Percentiles rank a stretch among this genome's conserved stretches.
These are phyloP conservation scores for Lepidonotus clava DNA, from an alignment of 2,888 invertebrate genomes.

Conservation along the genomic window DNA sequence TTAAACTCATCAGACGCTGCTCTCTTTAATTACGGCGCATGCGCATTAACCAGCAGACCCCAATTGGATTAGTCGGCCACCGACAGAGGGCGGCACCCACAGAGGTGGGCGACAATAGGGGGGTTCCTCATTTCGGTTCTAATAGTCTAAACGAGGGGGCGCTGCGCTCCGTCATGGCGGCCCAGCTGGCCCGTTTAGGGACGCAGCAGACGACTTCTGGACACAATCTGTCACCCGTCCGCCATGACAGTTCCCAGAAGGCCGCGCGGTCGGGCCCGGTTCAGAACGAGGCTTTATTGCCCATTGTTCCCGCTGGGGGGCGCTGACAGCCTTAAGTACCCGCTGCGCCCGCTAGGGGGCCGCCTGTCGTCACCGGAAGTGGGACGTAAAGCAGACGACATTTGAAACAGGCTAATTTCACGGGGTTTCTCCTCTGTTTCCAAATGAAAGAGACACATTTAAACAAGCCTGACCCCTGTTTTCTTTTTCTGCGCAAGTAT, in stretches of 20 bases:
- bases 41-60: background rate
- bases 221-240: slow-evolving; percentile 1
- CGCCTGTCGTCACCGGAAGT: slow-evolving; percentile 30
- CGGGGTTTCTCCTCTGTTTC: background rate
- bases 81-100: background rate
- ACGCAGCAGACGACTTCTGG: background rate
- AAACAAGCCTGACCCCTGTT: too few species aligned
- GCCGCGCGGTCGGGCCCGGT: background rate
- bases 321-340: background rate
- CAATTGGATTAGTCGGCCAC: slow-evolving; percentile 44
- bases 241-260: slow-evolving; percentile 37
- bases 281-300: slow-evolving; percentile 38
- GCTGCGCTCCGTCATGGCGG: slow-evolving; percentile 5
- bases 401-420: too few species aligned
- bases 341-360: background rate
- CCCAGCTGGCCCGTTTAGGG: slow-evolving; percentile 35
- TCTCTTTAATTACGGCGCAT: slow-evolving; percentile 19
- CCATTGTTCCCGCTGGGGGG: slow-evolving; percentile 10
- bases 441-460: background rate
- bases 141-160: background rate
- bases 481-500: slow-evolving; percentile 27
- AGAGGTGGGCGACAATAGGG: background rate
- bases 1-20: slow-evolving; percentile 40
- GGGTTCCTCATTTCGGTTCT: slow-evolving; percentile 35
- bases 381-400: slow-evolving; percentile 3